Conservation (phyloP, 2,113 vertebrate genomes). For the Neotoma lepida region DNA sequence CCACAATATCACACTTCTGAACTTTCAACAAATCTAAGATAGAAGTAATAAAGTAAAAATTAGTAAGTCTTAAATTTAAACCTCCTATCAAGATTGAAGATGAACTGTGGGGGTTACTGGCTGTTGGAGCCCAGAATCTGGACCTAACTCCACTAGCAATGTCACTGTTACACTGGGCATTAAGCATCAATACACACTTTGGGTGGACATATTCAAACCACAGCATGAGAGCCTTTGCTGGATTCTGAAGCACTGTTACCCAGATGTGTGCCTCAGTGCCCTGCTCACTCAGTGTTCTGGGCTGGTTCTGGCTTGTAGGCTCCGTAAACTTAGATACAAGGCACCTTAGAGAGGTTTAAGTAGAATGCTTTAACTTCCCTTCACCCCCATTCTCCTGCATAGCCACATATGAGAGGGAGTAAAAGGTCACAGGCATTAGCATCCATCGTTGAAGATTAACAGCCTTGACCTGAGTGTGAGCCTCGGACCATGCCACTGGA, state of each 20-base stretch:
- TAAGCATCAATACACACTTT: background rate
- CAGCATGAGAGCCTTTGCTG: background rate
- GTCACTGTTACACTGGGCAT: background rate
- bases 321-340: background rate
- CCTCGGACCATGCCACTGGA: background rate
- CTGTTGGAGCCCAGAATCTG: background rate
- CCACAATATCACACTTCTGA: background rate
- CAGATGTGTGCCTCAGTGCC: background rate
- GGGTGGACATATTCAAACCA: no score
- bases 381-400: fast-evolving
- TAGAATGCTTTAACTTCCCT: background rate
- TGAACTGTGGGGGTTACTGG: background rate
- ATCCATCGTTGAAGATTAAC: background rate
- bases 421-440: background rate
- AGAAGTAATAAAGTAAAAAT: background rate
- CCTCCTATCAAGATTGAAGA: no score
- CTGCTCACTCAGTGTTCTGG: background rate
- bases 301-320: background rate
- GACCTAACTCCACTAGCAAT: background rate
- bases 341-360: background rate
- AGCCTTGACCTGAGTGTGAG: background rate
- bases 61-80: background rate
- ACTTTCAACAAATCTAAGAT: background rate
- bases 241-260: background rate
- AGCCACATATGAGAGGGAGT: fast-evolving